Base-by-base conservation (phyloP, 2,113 vertebrate species). In the Eurypyga helias region DNA sequence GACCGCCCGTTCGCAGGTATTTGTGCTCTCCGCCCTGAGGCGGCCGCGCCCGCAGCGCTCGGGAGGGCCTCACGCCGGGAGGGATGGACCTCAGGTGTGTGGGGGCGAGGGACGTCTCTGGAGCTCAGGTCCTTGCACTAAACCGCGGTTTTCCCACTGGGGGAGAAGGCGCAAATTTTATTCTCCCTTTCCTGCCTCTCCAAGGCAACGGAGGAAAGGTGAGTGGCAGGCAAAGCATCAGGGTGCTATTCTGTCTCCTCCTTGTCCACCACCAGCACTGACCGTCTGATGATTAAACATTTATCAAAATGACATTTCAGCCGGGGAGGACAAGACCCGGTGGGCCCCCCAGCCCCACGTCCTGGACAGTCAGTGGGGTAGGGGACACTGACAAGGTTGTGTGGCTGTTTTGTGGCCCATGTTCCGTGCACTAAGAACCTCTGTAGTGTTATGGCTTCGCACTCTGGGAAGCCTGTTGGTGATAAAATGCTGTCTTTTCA, bases 121-220 rank as follows among this genome's bases (percentile, higher is more conserved):
- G 28, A 10, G 60, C 23, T 55, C 26, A 3, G n/a, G 25, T 7
- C 15, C 26, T 20, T 5, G 31, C 19, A 0, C 60, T 24, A 3
- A 25, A 14, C 48, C 3, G 3, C 54, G 0, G 15, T 57, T 10
- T n/a, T 26, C 24, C 58, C 7, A 0, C 55, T 0, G 31, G 3
- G 29, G 67, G 51, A 17, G 24, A 58, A 62, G 26, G 13, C 7
- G 11, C 11, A 0, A 2, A 21, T 43, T 62, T 57, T 15, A 34
- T 36, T 31, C 65, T 83, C 10, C 31, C 43, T 49, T 14, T 41
- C 54, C 34, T 17, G 13, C 38, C 34, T 20, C 26, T 11, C 38
- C 66, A 12, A 13, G 48, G n/a, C 10, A 13, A 23, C 45, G 55
- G 34, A 16, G 66, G 13, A 49, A 66, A 89, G 61, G 72, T 43